phyloP scores from a whole-genome alignment of 2,113 vertebrate species.

The Aegypius monachus region DNA sequence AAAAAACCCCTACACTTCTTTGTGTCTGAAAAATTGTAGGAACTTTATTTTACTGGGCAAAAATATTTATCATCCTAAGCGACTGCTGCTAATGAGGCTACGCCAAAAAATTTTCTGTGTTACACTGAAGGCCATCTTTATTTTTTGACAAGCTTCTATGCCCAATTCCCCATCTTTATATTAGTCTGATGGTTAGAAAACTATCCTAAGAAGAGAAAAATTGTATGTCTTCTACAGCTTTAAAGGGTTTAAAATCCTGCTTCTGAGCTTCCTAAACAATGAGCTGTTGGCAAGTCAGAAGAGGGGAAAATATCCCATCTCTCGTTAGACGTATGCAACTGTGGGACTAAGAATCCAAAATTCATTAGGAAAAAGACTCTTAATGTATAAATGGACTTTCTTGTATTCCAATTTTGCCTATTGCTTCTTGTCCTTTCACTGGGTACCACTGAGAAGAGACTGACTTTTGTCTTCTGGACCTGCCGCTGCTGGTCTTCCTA shows the following conservation, averaged over 20 bases:
- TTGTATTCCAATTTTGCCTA: neutral
- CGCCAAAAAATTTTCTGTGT: neutral
- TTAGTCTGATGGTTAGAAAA: neutral
- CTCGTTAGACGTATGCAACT: fast-evolving
- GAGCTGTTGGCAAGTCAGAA: fast-evolving
- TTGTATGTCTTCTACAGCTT: neutral
- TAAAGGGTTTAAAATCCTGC: neutral
- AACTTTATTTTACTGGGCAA: neutral
- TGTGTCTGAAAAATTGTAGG: neutral
- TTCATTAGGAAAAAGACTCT: neutral
- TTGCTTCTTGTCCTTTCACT: neutral
- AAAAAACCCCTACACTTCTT: fast-evolving
- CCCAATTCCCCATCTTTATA: neutral
- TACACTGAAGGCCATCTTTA: neutral
- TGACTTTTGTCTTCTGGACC: neutral
- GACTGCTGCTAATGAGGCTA: neutral
- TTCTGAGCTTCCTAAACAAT: neutral
- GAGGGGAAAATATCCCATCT: neutral
- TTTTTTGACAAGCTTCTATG: neutral
- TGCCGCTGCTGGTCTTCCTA: neutral
- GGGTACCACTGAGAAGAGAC: neutral
- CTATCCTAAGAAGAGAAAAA: neutral
- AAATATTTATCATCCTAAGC: neutral
- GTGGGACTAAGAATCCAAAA: neutral
- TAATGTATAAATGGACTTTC: neutral